Percentiles rank a stretch among this genome's conserved stretches.
These are phyloP conservation scores for Karalla daura DNA, from an alignment of 2,797 vertebrate species.

Conservation along the genomic window DNA sequence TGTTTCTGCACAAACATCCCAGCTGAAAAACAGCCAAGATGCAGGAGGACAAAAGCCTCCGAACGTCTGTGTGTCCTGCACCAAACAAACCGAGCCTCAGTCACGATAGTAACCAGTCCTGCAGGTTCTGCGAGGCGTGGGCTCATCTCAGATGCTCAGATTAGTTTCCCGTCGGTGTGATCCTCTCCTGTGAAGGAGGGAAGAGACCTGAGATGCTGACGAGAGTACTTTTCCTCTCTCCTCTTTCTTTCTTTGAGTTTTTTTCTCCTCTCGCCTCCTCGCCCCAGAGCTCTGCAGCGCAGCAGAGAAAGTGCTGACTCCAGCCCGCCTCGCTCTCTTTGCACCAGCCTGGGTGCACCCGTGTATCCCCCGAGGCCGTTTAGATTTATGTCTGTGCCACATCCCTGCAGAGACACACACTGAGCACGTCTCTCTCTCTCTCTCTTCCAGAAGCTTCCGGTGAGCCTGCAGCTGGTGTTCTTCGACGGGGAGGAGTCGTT, in stretches of 20 bases:
- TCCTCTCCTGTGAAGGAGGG: not conserved
- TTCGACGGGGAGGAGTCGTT: constrained; percentile 94
- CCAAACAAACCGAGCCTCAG: too few species aligned
- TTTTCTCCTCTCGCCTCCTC: constrained; percentile 17
- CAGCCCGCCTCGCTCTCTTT: constrained; percentile 24
- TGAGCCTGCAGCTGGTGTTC: constrained; percentile 92
- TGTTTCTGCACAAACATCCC: too few species aligned
- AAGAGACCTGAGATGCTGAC: constrained; percentile 44
- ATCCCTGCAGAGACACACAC: constrained; percentile 43
- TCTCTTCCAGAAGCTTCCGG: constrained; percentile 76
- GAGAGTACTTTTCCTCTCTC: not conserved
- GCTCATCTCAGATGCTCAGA: not conserved
- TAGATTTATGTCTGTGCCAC: constrained; percentile 45
- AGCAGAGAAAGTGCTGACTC: constrained; percentile 67
- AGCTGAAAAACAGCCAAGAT: too few species aligned
- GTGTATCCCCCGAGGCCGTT: constrained; percentile 45
- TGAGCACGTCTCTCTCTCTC: too few species aligned
- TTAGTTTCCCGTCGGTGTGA: not conserved
- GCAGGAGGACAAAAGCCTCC: too few species aligned
- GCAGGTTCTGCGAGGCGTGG: too few species aligned
- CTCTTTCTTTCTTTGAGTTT: not conserved
- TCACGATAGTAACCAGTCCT: too few species aligned
- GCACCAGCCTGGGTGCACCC: constrained; percentile 56
- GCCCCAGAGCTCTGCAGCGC: constrained; percentile 53
- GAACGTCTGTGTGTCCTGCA: too few species aligned